These are phyloP conservation scores for Napeogenes inachia DNA, from an alignment of 2,888 invertebrate genomes.

Conservation along the genomic window DNA sequence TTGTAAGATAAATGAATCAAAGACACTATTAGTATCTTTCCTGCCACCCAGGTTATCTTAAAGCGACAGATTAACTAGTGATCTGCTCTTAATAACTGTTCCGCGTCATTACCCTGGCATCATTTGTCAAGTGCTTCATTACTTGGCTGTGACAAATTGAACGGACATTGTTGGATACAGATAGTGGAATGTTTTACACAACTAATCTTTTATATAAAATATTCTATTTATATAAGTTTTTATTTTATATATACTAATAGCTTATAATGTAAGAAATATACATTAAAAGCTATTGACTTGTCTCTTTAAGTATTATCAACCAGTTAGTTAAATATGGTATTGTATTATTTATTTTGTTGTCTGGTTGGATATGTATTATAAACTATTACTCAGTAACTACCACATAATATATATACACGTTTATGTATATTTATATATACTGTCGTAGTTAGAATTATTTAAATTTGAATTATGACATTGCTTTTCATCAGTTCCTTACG, in stretches of 20 bases:
- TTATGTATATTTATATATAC: no score
- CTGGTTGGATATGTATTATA: no score
- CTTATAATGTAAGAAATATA: no score
- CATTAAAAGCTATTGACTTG: no score
- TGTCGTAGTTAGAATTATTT: no score
- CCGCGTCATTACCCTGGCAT: constrained; percentile 42
- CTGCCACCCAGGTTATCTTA: constrained; percentile 40
- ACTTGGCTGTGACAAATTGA: constrained; percentile 37
- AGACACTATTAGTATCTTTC: constrained; percentile 20
- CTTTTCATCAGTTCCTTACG: no score
- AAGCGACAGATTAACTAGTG: constrained; percentile 27
- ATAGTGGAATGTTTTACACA: constrained; percentile 3
- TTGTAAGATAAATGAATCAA: constrained; percentile 19
- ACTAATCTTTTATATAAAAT: neutral
- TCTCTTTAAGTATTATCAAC: no score
- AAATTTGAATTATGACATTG: no score
- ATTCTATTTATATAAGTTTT: neutral
- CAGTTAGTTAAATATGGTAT: no score
- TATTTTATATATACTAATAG: neutral
- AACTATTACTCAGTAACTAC: no score
- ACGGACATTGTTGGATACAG: constrained; percentile 8
- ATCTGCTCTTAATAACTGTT: constrained; percentile 41
- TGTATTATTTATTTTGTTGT: no score
- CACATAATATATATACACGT: no score
- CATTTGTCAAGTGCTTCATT: constrained; percentile 50